These are phyloP conservation scores for Leucoraja ocellata DNA, from an alignment of 2,797 vertebrate species.

Conservation along the genomic window DNA sequence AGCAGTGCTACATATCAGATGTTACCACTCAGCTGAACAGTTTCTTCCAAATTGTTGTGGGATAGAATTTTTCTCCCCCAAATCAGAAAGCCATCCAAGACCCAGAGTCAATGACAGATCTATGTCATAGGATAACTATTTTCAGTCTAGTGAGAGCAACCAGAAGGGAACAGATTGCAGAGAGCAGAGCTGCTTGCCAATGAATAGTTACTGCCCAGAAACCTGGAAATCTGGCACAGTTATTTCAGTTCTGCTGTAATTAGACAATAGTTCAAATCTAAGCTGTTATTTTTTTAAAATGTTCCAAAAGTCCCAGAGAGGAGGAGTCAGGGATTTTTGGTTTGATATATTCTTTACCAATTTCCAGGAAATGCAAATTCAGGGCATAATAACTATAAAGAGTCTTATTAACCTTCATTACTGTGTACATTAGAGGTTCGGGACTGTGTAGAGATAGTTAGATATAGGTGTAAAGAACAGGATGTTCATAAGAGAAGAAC, in stretches of 20 bases:
- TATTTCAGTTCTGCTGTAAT: background rate
- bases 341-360: too few relatives aligned
- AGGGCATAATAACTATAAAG: too few relatives aligned
- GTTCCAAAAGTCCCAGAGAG: background rate
- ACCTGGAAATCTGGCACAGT: background rate
- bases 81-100: background rate
- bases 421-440: too few relatives aligned
- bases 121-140: background rate
- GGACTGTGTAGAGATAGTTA: too few relatives aligned
- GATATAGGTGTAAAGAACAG: too few relatives aligned
- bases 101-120: background rate
- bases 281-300: background rate
- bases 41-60: background rate
- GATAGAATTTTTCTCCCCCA: background rate
- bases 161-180: background rate
- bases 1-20: background rate
- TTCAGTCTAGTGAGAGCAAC: background rate
- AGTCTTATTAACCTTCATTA: too few relatives aligned
- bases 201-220: background rate
- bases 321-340: background rate
- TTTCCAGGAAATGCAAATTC: too few relatives aligned
- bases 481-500: too few relatives aligned
- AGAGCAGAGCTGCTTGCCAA: background rate
- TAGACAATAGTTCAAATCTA: background rate
- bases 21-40: background rate